Percentiles rank a stretch among this genome's conserved stretches.
These are phyloP conservation scores for Halisarca cf. caerulea DNA, from an alignment of 37 sponge, comb jelly and placozoan species.

Conservation along the genomic window DNA sequence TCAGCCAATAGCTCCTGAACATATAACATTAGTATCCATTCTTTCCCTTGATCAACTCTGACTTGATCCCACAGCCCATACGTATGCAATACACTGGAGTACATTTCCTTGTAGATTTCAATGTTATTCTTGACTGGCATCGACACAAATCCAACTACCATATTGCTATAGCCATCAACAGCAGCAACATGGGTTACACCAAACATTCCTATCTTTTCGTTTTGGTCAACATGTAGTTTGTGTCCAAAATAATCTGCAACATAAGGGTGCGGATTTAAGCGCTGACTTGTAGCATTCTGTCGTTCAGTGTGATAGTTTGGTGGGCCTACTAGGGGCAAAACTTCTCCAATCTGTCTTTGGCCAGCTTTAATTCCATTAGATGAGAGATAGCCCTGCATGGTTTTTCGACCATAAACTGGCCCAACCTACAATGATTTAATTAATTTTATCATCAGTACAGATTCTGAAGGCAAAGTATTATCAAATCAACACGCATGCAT, in stretches of 20 bases:
- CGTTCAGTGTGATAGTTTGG: constrained; percentile 13
- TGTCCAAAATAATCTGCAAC: constrained; percentile 58
- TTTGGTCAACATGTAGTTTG: constrained; percentile 58
- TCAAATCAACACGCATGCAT: too few relatives aligned
- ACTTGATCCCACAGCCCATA: constrained; percentile 77
- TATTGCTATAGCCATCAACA: constrained; percentile 45
- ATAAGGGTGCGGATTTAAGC: constrained; percentile 47
- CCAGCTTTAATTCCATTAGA: constrained; percentile 1
- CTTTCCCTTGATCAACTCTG: constrained; percentile 65
- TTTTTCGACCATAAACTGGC: constrained; percentile 41
- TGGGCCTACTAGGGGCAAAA: constrained; percentile 3
- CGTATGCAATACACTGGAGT: not conserved
- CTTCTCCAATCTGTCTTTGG: constrained; percentile 15
- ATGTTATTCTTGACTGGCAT: constrained; percentile 58
- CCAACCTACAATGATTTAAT: constrained; percentile 41
- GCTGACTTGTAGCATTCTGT: not conserved
- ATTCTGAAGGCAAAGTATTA: too few relatives aligned
- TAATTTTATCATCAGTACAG: too few relatives aligned
- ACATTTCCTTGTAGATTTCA: constrained; percentile 32
- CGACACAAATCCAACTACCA: constrained; percentile 17
- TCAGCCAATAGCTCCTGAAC: constrained; percentile 52
- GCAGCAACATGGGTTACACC: constrained; percentile 50
- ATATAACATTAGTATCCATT: constrained; percentile 56
- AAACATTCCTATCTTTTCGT: constrained; percentile 57
- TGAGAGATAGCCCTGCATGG: constrained; percentile 13